Percentiles rank a stretch among this genome's conserved stretches.
These are phyloP conservation scores for Burhinus oedicnemus DNA, from an alignment of 2,113 vertebrate species.

Conservation along the genomic window DNA sequence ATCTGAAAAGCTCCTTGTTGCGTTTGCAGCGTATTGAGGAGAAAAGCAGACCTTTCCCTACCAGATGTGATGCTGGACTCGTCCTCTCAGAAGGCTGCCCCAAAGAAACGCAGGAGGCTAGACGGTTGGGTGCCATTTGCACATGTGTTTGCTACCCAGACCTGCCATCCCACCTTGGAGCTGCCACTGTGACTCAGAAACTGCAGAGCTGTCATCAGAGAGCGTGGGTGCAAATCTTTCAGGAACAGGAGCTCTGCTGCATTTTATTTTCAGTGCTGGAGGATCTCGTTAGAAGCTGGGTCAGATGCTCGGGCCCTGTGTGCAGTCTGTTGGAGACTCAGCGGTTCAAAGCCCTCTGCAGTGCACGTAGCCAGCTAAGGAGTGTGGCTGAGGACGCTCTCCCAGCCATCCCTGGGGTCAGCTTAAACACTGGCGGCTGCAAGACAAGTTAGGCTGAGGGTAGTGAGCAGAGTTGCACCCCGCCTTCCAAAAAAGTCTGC, in stretches of 20 bases:
- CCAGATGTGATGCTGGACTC: neutral
- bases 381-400: neutral
- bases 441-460: fast-evolving
- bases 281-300: neutral
- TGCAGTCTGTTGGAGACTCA: neutral
- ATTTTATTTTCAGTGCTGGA: neutral
- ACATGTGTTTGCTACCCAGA: neutral
- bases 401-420: fast-evolving
- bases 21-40: neutral
- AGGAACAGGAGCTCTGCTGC: neutral
- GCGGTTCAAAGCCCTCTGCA: neutral
- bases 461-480: neutral
- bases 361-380: neutral
- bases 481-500: neutral
- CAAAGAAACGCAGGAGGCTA: fast-evolving
- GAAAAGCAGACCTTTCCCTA: neutral
- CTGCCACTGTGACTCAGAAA: fast-evolving
- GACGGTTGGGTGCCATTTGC: neutral
- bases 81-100: neutral
- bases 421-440: fast-evolving
- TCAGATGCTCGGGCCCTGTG: no score
- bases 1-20: neutral
- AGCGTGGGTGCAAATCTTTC: neutral
- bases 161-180: fast-evolving
- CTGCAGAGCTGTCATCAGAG: neutral